phyloP scores from a whole-genome alignment of 2,797 vertebrate species.

The Dendrocincla tyrannina region DNA sequence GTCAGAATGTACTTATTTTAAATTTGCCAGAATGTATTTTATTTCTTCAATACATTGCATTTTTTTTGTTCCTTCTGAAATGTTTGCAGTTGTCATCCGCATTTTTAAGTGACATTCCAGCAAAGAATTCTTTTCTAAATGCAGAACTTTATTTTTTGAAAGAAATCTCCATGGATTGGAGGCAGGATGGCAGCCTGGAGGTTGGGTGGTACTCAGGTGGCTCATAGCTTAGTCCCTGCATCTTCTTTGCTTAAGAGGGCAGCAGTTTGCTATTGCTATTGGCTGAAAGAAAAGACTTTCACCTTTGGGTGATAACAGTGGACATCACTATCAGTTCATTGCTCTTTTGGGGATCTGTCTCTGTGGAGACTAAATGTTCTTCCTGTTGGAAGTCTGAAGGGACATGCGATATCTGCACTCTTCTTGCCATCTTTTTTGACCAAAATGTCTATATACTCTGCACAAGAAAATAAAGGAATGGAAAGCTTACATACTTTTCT shows the following conservation, averaged over 20 bases:
- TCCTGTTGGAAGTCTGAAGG: background rate
- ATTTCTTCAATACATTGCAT: background rate
- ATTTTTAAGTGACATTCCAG: background rate
- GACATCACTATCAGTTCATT: background rate
- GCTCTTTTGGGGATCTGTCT: background rate
- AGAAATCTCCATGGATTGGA: background rate
- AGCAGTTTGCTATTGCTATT: background rate
- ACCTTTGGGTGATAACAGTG: background rate
- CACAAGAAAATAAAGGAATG: background rate
- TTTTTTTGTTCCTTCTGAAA: background rate
- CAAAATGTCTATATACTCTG: background rate
- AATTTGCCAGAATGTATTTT: background rate
- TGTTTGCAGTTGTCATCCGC: background rate
- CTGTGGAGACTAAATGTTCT: background rate
- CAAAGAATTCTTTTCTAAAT: background rate
- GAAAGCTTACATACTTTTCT: background rate
- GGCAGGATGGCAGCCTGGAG: background rate
- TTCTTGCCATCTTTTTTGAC: background rate
- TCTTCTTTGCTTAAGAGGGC: background rate
- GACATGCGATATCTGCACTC: background rate
- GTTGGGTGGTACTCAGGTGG: background rate
- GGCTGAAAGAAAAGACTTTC: background rate
- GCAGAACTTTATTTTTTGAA: background rate
- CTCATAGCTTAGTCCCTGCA: background rate
- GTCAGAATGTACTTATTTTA: background rate